Percentiles rank a stretch among this genome's conserved stretches.
Conservation (phyloP, 2,888 invertebrate species). For the Melangyna quadrimaculata region DNA sequence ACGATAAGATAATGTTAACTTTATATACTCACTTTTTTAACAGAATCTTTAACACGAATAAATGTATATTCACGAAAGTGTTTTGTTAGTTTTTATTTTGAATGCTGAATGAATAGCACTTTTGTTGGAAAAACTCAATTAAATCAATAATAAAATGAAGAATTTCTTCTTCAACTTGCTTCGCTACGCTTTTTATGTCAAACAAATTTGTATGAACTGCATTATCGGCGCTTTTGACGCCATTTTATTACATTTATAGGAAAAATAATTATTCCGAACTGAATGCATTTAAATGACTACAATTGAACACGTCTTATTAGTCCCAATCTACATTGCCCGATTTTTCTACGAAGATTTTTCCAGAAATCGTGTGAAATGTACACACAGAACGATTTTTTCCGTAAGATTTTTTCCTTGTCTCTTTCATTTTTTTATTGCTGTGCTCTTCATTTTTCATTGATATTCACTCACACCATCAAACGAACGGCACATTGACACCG, state of each 20-base stretch:
- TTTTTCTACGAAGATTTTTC: too few species aligned
- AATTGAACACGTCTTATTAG: too few species aligned
- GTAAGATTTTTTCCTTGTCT: too few species aligned
- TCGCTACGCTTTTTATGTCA: constrained; percentile 54
- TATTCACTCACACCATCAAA: too few species aligned
- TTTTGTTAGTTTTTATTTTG: neutral
- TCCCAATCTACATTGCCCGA: too few species aligned
- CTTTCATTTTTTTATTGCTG: too few species aligned
- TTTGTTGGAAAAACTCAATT: neutral
- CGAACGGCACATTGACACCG: too few species aligned
- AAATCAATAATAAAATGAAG: constrained; percentile 59
- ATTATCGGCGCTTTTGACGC: constrained; percentile 50
- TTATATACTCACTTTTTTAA: neutral
- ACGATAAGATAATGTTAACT: neutral
- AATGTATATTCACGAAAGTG: neutral
- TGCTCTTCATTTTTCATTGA: too few species aligned
- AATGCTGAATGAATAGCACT: neutral
- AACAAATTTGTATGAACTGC: constrained; percentile 48
- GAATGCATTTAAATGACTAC: neutral
- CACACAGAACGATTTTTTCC: too few species aligned
- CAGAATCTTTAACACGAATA: neutral
- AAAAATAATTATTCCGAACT: neutral
- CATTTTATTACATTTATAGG: constrained; percentile 49
- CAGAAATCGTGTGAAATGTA: too few species aligned
- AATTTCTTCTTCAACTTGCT: constrained; percentile 16